Base-by-base conservation (phyloP, 2,113 vertebrate species). In the Oryzias woworae region DNA sequence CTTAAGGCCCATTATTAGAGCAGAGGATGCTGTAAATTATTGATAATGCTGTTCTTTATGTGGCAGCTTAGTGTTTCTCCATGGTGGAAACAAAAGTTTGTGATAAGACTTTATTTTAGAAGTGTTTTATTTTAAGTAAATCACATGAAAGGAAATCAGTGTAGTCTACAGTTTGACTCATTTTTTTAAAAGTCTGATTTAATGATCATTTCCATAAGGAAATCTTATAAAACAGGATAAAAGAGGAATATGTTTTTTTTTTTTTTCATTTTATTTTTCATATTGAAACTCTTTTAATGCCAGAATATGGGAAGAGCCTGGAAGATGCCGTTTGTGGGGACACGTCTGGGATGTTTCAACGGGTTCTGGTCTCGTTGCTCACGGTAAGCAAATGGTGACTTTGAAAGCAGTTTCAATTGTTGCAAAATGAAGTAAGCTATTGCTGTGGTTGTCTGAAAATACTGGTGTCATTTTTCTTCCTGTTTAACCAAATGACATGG, bases 331-430 rank as follows among this genome's bases (percentile, higher is more conserved):
- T 99, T 23, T 79, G 77, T 42, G 95, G 96, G 0, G 97, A 98
- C 79, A 98, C 97, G 0, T 95, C 95, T 1, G 93, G 94, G 74
- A 94, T 94, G 94, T 96, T 99, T 77, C 93, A 92, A 78, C 92
- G 96, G 23, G 94, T 99, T 47, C 91, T 99, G 41, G 95, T 99
- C 23, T 98, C 97, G 69, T 92, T 99, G 1, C 71, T 94, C 0
- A 92, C 93, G 23, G 97, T 99, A 79, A 93, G 93, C 2, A 66
- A 45, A 6, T 62, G 24, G 13, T 42, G 2, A 7, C 14, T 6
- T 12, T 13, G 7, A 5, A 17, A 24, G 10, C 14, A 53, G 7
- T 20, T 20, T 20, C 20, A 10, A 36, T 36, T 12, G 36, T 36
- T 36, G 36, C 36, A 36, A 36, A 36, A 10, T 36, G 36, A 12